These are phyloP conservation scores for Diuraphis noxia DNA, from an alignment of 1,140 invertebrate genomes.

Conservation along the genomic window DNA sequence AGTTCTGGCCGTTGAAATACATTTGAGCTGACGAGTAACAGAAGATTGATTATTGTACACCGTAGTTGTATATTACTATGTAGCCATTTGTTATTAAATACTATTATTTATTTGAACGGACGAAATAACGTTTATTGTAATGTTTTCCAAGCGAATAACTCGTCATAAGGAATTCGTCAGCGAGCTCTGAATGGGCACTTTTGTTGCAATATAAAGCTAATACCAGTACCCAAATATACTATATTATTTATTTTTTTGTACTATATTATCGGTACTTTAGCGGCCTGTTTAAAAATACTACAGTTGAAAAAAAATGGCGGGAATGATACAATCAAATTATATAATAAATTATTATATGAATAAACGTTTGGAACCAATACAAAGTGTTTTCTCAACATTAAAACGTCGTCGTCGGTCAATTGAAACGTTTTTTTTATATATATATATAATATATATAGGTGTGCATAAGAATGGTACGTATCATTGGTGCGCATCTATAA, in stretches of 20 bases:
- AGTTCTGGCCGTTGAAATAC: neutral
- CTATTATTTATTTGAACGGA: neutral
- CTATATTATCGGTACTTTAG: neutral
- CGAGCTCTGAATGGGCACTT: neutral
- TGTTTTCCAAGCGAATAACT: neutral
- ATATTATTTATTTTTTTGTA: neutral
- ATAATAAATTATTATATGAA: neutral
- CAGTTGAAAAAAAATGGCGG: neutral
- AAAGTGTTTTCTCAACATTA: neutral
- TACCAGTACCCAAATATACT: neutral
- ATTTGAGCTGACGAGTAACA: neutral
- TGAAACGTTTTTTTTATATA: neutral
- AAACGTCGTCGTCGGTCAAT: neutral
- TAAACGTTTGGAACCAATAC: neutral
- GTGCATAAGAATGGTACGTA: neutral
- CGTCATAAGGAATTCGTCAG: neutral
- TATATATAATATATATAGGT: too few relatives aligned
- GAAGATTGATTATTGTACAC: neutral
- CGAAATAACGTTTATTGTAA: neutral
- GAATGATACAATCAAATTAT: neutral
- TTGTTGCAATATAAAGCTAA: neutral
- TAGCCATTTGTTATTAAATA: neutral
- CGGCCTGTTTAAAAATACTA: neutral
- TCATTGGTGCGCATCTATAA: neutral
- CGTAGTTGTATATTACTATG: neutral